A percentile compares a stretch with the other conserved stretches of the same genome.
These are phyloP conservation scores for Cyprinus carpio DNA, from an alignment of 2,113 vertebrate species.

Conservation along the genomic window DNA sequence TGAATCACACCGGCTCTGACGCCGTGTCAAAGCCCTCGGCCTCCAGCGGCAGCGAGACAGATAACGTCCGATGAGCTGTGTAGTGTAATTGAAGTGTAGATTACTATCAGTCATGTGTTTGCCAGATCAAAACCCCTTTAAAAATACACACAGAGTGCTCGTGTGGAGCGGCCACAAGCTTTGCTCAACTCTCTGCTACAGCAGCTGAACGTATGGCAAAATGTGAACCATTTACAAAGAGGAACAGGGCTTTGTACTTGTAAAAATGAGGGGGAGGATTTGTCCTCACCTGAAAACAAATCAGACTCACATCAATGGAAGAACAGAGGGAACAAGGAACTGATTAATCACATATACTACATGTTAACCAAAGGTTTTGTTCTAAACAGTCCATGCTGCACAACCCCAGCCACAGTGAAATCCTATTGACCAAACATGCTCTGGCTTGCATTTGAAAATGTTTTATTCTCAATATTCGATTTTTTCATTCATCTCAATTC, in stretches of 20 bases:
- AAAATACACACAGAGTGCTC: slow-evolving; percentile 64
- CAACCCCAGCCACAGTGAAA: neutral
- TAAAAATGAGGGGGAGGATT: slow-evolving; percentile 5
- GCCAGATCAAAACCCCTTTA: slow-evolving; percentile 73
- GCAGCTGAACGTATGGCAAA: slow-evolving; percentile 52
- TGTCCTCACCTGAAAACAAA: slow-evolving; percentile 9
- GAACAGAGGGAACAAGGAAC: neutral
- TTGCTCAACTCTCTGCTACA: slow-evolving; percentile 48
- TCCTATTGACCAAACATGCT: neutral
- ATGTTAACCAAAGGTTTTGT: neutral
- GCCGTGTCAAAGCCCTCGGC: slow-evolving; percentile 73
- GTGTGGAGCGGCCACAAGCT: slow-evolving; percentile 38
- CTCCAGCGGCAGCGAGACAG: slow-evolving; percentile 61
- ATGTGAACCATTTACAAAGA: neutral
- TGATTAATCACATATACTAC: too few species aligned
- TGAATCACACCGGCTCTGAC: slow-evolving; percentile 68
- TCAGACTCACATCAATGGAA: neutral
- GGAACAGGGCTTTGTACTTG: slow-evolving; percentile 7
- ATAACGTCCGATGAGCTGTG: slow-evolving; percentile 77
- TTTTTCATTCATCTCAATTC: neutral
- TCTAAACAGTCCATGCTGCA: too few species aligned
- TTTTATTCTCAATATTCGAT: neutral
- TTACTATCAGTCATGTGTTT: slow-evolving; percentile 74
- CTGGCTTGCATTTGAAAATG: neutral
- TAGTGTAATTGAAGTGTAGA: slow-evolving; percentile 77